A percentile compares a stretch with the other conserved stretches of the same genome.
phyloP scores from a whole-genome alignment of 1,140 invertebrate genomes.

The Halictus rubicundus region DNA sequence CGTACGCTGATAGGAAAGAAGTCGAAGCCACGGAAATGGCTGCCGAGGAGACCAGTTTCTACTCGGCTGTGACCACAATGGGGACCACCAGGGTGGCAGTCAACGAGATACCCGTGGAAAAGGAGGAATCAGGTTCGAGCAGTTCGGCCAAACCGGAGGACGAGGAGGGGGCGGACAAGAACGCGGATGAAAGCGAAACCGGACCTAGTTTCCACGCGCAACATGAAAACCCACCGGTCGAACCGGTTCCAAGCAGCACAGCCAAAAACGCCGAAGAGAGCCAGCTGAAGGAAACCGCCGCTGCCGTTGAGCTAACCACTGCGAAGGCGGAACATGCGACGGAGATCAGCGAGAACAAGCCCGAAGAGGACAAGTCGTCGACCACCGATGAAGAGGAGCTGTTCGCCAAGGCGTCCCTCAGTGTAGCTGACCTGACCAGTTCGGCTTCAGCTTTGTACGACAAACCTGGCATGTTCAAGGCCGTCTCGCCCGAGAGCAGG shows the following conservation, averaged over 20 bases:
- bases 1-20: conserved; percentile 40
- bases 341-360: not conserved
- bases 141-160: not conserved
- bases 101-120: conserved; percentile 49
- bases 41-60: conserved; percentile 74
- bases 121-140: not conserved
- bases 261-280: not conserved
- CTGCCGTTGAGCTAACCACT: not conserved
- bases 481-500: conserved; percentile 73
- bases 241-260: conserved; percentile 5
- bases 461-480: conserved; percentile 78
- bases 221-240: not conserved
- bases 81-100: conserved; percentile 16
- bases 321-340: not conserved
- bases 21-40: conserved; percentile 67
- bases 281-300: not conserved
- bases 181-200: not conserved
- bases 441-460: conserved; percentile 79
- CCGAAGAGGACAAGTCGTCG: not conserved
- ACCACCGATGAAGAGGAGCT: conserved; percentile 70
- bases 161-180: not conserved
- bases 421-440: conserved; percentile 80
- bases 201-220: not conserved
- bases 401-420: conserved; percentile 77
- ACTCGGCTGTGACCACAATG: conserved; percentile 48